A percentile compares a stretch with the other conserved stretches of the same genome.
These are phyloP conservation scores for Sorex fumeus DNA, from an alignment of 2,113 vertebrate genomes.

Conservation along the genomic window DNA sequence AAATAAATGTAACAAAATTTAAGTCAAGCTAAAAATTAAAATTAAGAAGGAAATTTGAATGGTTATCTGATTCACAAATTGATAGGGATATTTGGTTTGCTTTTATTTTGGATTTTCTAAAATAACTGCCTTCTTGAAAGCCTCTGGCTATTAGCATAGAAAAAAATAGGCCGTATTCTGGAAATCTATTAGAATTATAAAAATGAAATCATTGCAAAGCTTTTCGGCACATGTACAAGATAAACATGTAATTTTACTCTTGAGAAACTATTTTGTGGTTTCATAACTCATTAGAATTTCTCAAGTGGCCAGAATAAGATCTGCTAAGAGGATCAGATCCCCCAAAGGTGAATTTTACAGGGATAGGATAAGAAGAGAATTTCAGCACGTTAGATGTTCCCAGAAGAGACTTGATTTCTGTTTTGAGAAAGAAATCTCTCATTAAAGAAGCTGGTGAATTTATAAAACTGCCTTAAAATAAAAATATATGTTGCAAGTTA, in stretches of 20 bases:
- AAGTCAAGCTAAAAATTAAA: conserved; percentile 38
- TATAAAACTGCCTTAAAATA: not conserved
- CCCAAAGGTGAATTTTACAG: conserved; percentile 43
- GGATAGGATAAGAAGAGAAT: not conserved
- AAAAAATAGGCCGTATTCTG: conserved; percentile 65
- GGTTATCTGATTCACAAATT: conserved; percentile 63
- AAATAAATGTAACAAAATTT: conserved; percentile 27
- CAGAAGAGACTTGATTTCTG: not conserved
- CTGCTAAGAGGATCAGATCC: conserved; percentile 24
- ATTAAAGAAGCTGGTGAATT: conserved; percentile 22
- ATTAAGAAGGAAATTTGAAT: conserved; percentile 46
- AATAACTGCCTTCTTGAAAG: conserved; percentile 71
- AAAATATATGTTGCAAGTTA: conserved; percentile 27
- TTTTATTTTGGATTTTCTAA: conserved; percentile 74
- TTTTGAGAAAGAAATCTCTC: conserved; percentile 23
- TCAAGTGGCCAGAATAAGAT: conserved; percentile 7
- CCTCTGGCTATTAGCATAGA: conserved; percentile 66
- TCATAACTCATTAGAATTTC: conserved; percentile 49
- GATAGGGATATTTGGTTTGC: conserved; percentile 60
- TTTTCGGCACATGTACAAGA: conserved; percentile 66
- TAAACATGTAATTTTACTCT: conserved; percentile 60
- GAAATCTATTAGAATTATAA: conserved; percentile 73
- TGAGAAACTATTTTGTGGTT: conserved; percentile 65
- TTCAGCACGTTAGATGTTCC: not conserved
- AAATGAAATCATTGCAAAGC: conserved; percentile 57